Percentiles rank a stretch among this genome's conserved stretches.
phyloP scores from a whole-genome alignment of 2,888 invertebrate species.

The Eudasyphora cyanicolor region DNA sequence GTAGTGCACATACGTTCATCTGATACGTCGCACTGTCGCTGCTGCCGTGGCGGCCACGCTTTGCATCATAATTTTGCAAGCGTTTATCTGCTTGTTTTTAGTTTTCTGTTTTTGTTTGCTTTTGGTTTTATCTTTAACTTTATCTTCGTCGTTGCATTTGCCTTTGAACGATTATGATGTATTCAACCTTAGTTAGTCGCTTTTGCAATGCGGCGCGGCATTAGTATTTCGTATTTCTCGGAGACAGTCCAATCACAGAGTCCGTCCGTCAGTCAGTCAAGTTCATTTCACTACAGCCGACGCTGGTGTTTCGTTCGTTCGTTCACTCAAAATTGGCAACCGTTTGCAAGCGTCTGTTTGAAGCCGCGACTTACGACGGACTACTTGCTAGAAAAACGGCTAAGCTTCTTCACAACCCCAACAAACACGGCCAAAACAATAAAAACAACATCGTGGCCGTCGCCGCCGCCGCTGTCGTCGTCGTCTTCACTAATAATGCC shows the following conservation, averaged over 20 bases:
- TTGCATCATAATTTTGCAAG: constrained; percentile 37
- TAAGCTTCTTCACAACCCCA: constrained; percentile 64
- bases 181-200: constrained; percentile 11
- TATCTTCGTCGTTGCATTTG: constrained; percentile 39
- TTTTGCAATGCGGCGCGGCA: constrained; percentile 25
- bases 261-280: constrained; percentile 43
- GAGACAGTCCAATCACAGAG: too few relatives aligned
- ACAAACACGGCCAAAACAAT: constrained; percentile 43
- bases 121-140: too few relatives aligned
- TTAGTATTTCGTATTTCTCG: too few relatives aligned
- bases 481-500: constrained; percentile 52
- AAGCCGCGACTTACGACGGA: constrained; percentile 58
- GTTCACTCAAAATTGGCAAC: constrained; percentile 35
- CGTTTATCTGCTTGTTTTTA: constrained; percentile 16
- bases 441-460: background rate
- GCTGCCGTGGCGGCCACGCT: constrained; percentile 33
- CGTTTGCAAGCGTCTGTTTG: constrained; percentile 54
- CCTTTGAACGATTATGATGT: constrained; percentile 8
- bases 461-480: constrained; percentile 27
- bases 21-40: background rate
- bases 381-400: constrained; percentile 53
- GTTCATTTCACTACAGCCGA: constrained; percentile 45
- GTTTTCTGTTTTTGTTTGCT: constrained; percentile 7
- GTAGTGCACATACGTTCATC: background rate
- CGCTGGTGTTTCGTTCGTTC: constrained; percentile 38